Evolutionary conservation across 2,797 vertebrate genomes (phyloP).

Genomic region (Cyprinella venusta): DNA sequence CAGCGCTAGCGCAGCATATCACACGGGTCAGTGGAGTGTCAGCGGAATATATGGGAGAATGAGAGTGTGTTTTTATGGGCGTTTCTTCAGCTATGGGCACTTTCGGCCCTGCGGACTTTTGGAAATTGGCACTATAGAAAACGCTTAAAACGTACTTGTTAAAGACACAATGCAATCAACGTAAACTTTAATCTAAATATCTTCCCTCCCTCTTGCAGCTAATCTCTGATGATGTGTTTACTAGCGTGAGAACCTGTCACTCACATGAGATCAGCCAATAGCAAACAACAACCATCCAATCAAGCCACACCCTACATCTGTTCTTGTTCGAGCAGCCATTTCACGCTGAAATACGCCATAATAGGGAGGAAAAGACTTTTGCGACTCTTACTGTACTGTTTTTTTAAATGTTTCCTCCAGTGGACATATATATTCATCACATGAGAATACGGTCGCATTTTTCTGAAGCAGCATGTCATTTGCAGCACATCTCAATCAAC

Average conservation of each 20-base stretch:
- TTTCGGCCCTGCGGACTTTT: not conserved
- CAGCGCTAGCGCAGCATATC: slow-evolving; percentile 41
- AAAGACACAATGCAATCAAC: not conserved
- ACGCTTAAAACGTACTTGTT: not conserved
- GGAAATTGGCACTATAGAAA: not conserved
- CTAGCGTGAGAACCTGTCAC: too few relatives aligned
- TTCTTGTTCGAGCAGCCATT: too few relatives aligned
- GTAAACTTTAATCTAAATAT: too few relatives aligned
- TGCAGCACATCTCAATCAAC: not conserved
- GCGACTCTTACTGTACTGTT: not conserved
- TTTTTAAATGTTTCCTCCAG: not conserved
- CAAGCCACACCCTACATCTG: too few relatives aligned
- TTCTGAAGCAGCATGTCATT: not conserved
- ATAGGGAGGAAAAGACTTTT: not conserved
- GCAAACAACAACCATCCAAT: too few relatives aligned
- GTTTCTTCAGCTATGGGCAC: not conserved
- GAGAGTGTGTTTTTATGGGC: not conserved
- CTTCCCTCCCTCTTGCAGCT: too few relatives aligned
- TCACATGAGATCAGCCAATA: too few relatives aligned
- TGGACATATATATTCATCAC: not conserved
- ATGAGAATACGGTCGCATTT: not conserved
- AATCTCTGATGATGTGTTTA: too few relatives aligned
- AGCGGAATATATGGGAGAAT: not conserved
- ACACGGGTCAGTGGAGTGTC: slow-evolving; percentile 25
- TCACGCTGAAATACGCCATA: too few relatives aligned